A percentile compares a stretch with the other conserved stretches of the same genome.
Conservation (phyloP, 2,888 invertebrate genomes). For the Hemaris fuciformis region DNA sequence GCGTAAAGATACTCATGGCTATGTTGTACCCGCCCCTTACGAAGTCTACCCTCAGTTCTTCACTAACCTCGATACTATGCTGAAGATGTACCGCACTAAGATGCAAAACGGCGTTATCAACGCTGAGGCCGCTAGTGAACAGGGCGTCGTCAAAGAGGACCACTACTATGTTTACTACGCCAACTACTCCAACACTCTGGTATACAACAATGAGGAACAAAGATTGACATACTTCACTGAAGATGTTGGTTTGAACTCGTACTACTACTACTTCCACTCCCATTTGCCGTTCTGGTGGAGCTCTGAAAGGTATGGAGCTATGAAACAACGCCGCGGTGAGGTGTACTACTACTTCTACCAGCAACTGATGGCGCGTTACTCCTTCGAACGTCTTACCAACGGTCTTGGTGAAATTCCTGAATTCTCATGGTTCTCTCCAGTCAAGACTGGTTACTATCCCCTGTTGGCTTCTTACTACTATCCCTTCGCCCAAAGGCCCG, state of each 20-base stretch:
- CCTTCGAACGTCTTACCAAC: conserved; percentile 85
- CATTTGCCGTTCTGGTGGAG: conserved; percentile 84
- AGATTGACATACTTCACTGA: conserved; percentile 86
- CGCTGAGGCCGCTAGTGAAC: conserved; percentile 50
- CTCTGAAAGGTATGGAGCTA: conserved; percentile 67
- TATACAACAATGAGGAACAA: conserved; percentile 80
- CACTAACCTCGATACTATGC: conserved; percentile 81
- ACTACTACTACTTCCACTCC: conserved; percentile 84
- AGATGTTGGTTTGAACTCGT: conserved; percentile 85
- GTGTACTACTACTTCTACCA: conserved; percentile 84
- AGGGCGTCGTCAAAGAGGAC: conserved; percentile 63
- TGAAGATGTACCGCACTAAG: conserved; percentile 64
- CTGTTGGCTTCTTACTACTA: conserved; percentile 40
- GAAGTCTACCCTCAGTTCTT: conserved; percentile 85
- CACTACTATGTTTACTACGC: conserved; percentile 75
- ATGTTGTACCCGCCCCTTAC: conserved; percentile 85
- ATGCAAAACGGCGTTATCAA: conserved; percentile 55
- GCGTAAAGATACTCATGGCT: conserved; percentile 78
- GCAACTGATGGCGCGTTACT: conserved; percentile 86
- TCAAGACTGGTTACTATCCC: conserved; percentile 58
- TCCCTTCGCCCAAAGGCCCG: conserved; percentile 81
- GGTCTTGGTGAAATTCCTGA: conserved; percentile 82
- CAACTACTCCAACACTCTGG: conserved; percentile 80
- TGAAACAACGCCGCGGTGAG: conserved; percentile 84
- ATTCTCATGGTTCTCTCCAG: conserved; percentile 84